A percentile compares a stretch with the other conserved stretches of the same genome.
phyloP scores from a whole-genome alignment of 2,888 invertebrate species.

The Pterostichus madidus region DNA sequence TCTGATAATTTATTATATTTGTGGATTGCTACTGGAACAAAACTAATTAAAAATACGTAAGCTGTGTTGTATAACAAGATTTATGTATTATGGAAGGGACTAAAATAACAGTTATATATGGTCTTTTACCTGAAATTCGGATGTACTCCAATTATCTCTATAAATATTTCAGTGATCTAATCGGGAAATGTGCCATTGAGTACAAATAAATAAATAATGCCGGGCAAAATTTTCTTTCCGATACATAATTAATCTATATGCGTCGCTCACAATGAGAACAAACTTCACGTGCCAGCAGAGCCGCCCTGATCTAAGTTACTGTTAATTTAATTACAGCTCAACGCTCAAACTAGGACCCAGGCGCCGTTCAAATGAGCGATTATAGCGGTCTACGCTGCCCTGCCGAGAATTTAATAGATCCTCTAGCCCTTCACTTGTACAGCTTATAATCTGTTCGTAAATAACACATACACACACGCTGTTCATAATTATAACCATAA shows the following conservation, averaged over 20 bases:
- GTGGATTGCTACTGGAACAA: too few relatives aligned
- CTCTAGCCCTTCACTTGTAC: slow-evolving; percentile 33
- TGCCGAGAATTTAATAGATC: slow-evolving; percentile 51
- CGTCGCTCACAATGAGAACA: slow-evolving; percentile 1
- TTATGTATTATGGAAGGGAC: too few relatives aligned
- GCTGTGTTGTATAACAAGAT: too few relatives aligned
- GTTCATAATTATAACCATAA: slow-evolving; percentile 27
- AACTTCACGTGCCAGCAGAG: background rate
- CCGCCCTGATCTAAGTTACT: slow-evolving; percentile 27
- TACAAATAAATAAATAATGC: background rate
- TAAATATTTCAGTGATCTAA: background rate
- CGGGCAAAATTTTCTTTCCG: background rate
- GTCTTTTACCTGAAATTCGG: background rate
- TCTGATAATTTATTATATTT: too few relatives aligned
- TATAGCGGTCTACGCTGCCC: slow-evolving; percentile 34
- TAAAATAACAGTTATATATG: too few relatives aligned
- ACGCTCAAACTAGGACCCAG: slow-evolving; percentile 27
- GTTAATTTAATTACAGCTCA: slow-evolving; percentile 26
- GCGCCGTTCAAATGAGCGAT: slow-evolving; percentile 48
- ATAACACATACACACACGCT: slow-evolving; percentile 9
- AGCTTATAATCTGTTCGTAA: slow-evolving; percentile 39
- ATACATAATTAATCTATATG: background rate
- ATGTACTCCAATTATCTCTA: too few relatives aligned
- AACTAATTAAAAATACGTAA: too few relatives aligned
- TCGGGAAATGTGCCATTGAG: background rate